Evolutionary conservation across 2,888 invertebrate species (phyloP).

Genomic region (Lasioglossum malachurum): DNA sequence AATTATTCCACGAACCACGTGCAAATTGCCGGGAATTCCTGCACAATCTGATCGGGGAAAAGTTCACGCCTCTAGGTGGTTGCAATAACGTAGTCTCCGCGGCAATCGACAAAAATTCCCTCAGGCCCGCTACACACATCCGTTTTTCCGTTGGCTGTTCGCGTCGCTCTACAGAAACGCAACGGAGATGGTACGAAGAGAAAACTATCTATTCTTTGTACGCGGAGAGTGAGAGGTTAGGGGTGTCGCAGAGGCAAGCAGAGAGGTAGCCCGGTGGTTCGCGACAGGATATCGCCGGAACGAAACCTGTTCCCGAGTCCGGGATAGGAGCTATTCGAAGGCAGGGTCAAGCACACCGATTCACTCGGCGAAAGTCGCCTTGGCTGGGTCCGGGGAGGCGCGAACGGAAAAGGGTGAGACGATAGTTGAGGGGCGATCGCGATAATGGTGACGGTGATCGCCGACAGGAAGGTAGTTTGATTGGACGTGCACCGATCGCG

Average conservation of each 20-base stretch:
- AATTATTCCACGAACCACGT: conserved; percentile 38
- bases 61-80: conserved; percentile 19
- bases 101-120: not conserved
- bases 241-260: not conserved
- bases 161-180: no score
- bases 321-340: not conserved
- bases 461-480: conserved; percentile 79
- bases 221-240: not conserved
- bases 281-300: not conserved
- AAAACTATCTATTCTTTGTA: no score
- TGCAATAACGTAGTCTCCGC: not conserved
- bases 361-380: conserved; percentile 49
- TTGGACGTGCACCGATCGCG: conserved; percentile 79
- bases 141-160: no score
- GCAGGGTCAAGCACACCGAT: conserved; percentile 47
- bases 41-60: conserved; percentile 24
- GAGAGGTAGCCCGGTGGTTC: not conserved
- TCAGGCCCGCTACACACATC: no score
- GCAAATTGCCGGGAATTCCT: conserved; percentile 35
- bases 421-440: conserved; percentile 70
- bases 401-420: conserved; percentile 71
- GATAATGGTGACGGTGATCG: conserved; percentile 75
- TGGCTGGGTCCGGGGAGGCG: conserved; percentile 39
- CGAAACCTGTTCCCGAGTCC: not conserved
- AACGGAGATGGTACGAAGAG: no score